Conservation (phyloP, 2,888 invertebrate species). For the Mesoligia furuncula region DNA sequence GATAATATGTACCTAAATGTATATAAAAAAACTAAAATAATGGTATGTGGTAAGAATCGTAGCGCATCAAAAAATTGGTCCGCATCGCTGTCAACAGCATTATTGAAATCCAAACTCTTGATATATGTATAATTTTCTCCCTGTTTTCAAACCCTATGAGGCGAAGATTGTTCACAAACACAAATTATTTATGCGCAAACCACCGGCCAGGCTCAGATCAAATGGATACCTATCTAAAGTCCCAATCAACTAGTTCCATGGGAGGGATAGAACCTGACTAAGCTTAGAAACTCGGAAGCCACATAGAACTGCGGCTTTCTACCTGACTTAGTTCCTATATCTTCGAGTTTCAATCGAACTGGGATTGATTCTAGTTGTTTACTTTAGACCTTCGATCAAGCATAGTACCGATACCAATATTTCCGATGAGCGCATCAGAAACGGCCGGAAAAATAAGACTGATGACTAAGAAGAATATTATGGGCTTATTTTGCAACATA, state of each 20-base stretch:
- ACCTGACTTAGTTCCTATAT: slow-evolving; percentile 29
- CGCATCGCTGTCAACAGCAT: no score
- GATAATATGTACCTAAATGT: no score
- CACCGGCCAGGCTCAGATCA: slow-evolving; percentile 22
- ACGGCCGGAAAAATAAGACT: no score
- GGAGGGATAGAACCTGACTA: slow-evolving; percentile 8
- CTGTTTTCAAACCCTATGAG: background rate
- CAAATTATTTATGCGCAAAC: slow-evolving; percentile 33
- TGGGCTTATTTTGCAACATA: no score
- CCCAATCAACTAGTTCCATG: slow-evolving; percentile 27
- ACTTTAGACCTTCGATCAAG: no score
- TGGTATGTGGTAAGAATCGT: no score
- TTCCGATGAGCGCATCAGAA: no score
- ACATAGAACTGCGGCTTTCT: slow-evolving; percentile 15
- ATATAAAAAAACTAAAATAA: no score
- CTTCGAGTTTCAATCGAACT: slow-evolving; percentile 22
- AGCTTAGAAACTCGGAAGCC: slow-evolving; percentile 30
- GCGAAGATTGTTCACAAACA: background rate
- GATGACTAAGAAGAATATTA: no score
- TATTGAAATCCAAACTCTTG: background rate
- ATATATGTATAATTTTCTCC: background rate
- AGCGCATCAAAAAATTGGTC: no score
- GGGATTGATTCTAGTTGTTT: slow-evolving; percentile 1
- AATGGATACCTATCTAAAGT: slow-evolving; percentile 11
- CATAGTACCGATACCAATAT: no score